A percentile compares a stretch with the other conserved stretches of the same genome.
These are phyloP conservation scores for Spisula solida DNA, from an alignment of 2,888 invertebrate species.

Conservation along the genomic window DNA sequence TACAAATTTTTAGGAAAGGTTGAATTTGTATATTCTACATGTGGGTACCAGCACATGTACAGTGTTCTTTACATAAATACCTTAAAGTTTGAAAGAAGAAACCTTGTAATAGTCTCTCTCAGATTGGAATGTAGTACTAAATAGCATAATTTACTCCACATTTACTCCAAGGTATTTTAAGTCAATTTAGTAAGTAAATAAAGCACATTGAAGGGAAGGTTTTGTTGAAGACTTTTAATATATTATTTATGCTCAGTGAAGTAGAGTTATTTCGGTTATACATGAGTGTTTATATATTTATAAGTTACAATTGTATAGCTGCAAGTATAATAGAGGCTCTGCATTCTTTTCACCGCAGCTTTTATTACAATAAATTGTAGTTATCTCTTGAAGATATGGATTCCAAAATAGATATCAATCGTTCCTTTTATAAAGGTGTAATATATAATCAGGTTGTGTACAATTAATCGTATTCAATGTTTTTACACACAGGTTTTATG, in stretches of 20 bases:
- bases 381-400: conserved; percentile 41
- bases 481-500: conserved; percentile 42
- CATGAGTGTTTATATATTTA: neutral
- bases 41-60: too few species aligned
- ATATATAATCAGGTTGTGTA: conserved; percentile 37
- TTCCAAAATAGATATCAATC: conserved; percentile 36
- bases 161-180: neutral
- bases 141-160: neutral
- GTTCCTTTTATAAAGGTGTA: conserved; percentile 38
- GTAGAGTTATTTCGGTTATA: neutral
- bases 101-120: neutral
- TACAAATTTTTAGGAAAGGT: too few species aligned
- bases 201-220: neutral
- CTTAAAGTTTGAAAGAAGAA: too few species aligned
- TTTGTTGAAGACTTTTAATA: neutral
- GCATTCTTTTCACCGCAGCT: neutral
- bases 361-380: conserved; percentile 20
- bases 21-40: too few species aligned
- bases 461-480: conserved; percentile 38
- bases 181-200: neutral
- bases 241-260: neutral
- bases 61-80: too few species aligned
- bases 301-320: neutral
- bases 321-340: conserved; percentile 19
- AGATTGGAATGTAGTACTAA: neutral